Conservation (phyloP, 2,888 invertebrate genomes). For the Magallana nippona region DNA sequence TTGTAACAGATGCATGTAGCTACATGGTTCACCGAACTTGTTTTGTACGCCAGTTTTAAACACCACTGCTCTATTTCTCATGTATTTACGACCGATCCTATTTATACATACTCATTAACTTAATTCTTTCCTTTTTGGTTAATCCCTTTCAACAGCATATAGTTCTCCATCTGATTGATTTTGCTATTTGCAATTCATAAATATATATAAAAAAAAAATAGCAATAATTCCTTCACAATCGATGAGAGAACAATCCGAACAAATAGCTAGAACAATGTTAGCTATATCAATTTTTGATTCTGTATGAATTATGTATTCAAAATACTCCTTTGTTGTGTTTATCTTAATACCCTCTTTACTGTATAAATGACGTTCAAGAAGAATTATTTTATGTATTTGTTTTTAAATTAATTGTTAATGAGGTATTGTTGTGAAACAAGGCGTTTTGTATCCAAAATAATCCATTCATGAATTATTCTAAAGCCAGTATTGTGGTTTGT, state of each 20-base stretch:
- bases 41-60: no score
- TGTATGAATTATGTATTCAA: not conserved
- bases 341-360: not conserved
- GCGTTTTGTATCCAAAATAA: no score
- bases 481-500: no score
- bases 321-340: not conserved
- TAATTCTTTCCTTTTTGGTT: not conserved
- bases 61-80: not conserved
- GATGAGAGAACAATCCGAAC: not conserved
- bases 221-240: not conserved
- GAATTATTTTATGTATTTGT: not conserved
- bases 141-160: not conserved
- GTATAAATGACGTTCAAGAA: not conserved
- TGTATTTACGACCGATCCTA: not conserved
- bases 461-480: no score
- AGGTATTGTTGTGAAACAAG: not conserved
- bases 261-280: not conserved
- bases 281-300: not conserved
- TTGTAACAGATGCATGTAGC: no score
- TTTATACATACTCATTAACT: not conserved
- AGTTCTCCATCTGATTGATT: no score
- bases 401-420: no score
- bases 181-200: conserved; percentile 1
- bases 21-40: no score
- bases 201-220: not conserved